Conservation (phyloP, 2,888 invertebrate genomes). For the Gymnosoma rotundatum region DNA sequence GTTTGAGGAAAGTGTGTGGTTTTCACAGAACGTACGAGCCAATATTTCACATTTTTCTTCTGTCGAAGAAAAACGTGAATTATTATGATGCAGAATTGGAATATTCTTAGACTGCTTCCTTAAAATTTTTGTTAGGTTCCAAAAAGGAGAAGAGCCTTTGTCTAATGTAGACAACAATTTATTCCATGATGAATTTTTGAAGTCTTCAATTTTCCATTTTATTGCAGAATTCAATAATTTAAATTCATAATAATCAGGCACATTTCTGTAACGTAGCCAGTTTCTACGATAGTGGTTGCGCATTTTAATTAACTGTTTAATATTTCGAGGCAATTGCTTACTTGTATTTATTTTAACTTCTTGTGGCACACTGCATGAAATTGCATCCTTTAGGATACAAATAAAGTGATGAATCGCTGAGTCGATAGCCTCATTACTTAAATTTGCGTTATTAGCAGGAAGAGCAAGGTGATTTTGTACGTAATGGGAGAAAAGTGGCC, state of each 20-base stretch:
- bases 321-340: background rate
- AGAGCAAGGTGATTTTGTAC: background rate
- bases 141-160: slow-evolving; percentile 3
- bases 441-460: background rate
- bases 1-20: too few relatives aligned
- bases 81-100: too few relatives aligned
- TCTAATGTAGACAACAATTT: background rate
- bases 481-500: background rate
- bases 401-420: background rate
- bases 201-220: background rate
- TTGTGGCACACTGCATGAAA: background rate
- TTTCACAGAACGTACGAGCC: too few relatives aligned
- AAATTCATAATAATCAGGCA: slow-evolving; percentile 11
- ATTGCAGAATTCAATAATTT: slow-evolving; percentile 6
- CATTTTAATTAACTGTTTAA: too few relatives aligned
- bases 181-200: background rate
- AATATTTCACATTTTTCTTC: too few relatives aligned
- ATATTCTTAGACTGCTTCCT: background rate
- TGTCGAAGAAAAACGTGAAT: too few relatives aligned
- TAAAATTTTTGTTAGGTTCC: slow-evolving; percentile 10
- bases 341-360: background rate
- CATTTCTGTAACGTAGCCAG: too few relatives aligned
- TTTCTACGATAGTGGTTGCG: too few relatives aligned
- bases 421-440: background rate
- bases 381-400: background rate